Evolutionary conservation across 2,113 vertebrate genomes (phyloP).

Genomic region (Pheucticus melanocephalus): DNA sequence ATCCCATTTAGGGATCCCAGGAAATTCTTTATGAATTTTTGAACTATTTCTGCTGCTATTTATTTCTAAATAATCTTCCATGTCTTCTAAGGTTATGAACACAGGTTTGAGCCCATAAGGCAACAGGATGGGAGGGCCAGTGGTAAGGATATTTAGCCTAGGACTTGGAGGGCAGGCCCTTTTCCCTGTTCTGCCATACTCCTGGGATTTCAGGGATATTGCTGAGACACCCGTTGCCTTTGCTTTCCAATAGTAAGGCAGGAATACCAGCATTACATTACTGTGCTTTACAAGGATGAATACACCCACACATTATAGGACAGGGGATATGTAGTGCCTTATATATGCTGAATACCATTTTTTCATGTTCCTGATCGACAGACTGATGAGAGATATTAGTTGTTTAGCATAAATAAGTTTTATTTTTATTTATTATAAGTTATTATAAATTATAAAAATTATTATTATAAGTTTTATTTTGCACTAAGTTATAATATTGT

Average conservation of each 20-base stretch:
- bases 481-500: not conserved
- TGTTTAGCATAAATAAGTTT: not conserved
- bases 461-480: not conserved
- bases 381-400: not conserved
- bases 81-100: not conserved
- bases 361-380: not conserved
- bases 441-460: too few species aligned
- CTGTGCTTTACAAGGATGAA: not conserved
- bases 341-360: not conserved
- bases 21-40: not conserved
- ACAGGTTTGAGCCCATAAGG: not conserved
- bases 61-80: not conserved
- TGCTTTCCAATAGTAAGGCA: not conserved
- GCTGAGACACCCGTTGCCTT: not conserved
- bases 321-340: too few species aligned
- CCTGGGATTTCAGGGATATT: not conserved
- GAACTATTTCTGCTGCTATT: not conserved
- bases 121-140: not conserved
- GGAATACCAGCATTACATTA: not conserved
- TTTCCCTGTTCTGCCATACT: not conserved
- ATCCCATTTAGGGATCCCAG: not conserved
- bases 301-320: rapidly evolving
- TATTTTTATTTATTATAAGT: not conserved
- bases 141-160: not conserved
- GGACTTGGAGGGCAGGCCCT: too few species aligned